Conservation (phyloP, 1,140 invertebrate genomes). For the Drosophila gunungcola region DNA sequence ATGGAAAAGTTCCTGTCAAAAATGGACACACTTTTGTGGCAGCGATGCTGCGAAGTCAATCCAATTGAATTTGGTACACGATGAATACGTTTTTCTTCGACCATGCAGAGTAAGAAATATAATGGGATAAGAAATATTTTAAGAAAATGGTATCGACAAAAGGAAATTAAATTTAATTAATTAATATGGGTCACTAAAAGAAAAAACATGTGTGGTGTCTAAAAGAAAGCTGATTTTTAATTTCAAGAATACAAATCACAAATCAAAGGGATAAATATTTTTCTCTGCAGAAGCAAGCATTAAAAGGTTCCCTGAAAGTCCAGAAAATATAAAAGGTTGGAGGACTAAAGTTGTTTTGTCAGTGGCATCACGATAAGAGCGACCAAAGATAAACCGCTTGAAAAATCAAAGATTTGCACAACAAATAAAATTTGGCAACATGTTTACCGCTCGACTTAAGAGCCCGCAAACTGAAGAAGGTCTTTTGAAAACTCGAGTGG, state of each 20-base stretch:
- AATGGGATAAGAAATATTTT: not conserved
- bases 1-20: constrained; percentile 40
- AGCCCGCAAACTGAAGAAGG: constrained; percentile 28
- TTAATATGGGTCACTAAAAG: too few relatives aligned
- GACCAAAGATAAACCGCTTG: constrained; percentile 58
- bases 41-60: constrained; percentile 12
- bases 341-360: constrained; percentile 31
- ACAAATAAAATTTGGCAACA: constrained; percentile 69
- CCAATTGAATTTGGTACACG: constrained; percentile 22
- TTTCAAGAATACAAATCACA: not conserved
- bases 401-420: constrained; percentile 73
- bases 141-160: too few relatives aligned
- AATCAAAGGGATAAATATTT: not conserved
- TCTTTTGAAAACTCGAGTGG: constrained; percentile 28
- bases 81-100: not conserved
- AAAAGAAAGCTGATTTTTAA: too few relatives aligned
- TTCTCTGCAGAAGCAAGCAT: not conserved
- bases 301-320: not conserved
- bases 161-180: too few relatives aligned
- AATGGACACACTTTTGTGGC: constrained; percentile 34
- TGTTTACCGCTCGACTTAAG: constrained; percentile 69
- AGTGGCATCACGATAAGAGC: constrained; percentile 41
- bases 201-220: too few relatives aligned
- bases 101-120: not conserved
- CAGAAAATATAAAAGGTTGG: not conserved